Base-by-base conservation (phyloP, 2,113 vertebrate species). In the Callipepla californica region DNA sequence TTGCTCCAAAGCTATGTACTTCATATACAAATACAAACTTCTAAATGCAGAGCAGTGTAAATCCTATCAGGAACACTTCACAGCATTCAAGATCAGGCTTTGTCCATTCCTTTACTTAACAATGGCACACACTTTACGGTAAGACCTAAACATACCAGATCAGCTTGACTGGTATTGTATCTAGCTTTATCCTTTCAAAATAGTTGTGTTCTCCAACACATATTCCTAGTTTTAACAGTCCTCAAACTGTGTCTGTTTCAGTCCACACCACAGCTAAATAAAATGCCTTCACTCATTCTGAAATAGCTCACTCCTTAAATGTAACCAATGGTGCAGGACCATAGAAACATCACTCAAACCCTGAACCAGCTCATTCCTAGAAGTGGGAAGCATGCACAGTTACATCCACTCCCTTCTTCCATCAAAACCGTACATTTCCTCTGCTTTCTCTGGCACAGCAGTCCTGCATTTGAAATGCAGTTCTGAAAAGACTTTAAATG, bases 401-500 rank as follows among this genome's bases (percentile, higher is more conserved):
- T 25, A 75, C 17, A 40, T 68, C 22, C 72, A 21, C 23, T 66
- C 57, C 73, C 59, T 63, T 84, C 59, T 32, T 62, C 55, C 76
- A 89, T n/a, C 47, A 91, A 75, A 93, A 82, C 30, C 1, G 3
- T 34, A 14, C 12, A 1, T n/a, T 82, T 86, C 75, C 61, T 74
- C 57, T 82, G 78, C 89, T 94, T 94, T 94, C 85, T 78, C 82
- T 83, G 57, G 66, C 82, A 83, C 6, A 0, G 61, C 5, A 1
- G 36, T 73, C 57, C 73, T 50, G 82, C 8, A 1, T 94, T 93
- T 94, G 80, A 94, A 94, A 81, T 28, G 28, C 62, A 86, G 45
- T 48, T 88, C 95, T 90, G 87, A 95, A 94, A 92, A 78, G 8
- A 95, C 85, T 96, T 95, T 66, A 95, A 78, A 92, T 87, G 85